A percentile compares a stretch with the other conserved stretches of the same genome.
These are phyloP conservation scores for Nylanderia fulva DNA, from an alignment of 1,140 invertebrate genomes.

Conservation along the genomic window DNA sequence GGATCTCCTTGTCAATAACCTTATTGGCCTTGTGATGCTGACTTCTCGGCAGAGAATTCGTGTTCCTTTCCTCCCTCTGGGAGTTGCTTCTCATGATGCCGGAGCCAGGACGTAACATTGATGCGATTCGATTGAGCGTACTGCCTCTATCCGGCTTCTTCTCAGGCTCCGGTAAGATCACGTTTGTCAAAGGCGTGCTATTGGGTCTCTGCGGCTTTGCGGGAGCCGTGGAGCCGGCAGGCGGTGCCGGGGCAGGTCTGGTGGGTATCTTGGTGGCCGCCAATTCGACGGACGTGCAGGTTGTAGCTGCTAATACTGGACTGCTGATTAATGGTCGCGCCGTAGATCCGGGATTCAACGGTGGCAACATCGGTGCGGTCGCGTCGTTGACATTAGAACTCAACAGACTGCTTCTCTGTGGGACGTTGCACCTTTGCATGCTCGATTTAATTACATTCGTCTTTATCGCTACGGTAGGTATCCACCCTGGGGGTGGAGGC, in stretches of 20 bases:
- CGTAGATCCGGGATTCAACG: slow-evolving; percentile 86
- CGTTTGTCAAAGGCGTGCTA: slow-evolving; percentile 71
- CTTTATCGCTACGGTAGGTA: slow-evolving; percentile 83
- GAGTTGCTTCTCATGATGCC: slow-evolving; percentile 85
- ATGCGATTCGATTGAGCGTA: slow-evolving; percentile 91
- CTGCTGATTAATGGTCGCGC: slow-evolving; percentile 92
- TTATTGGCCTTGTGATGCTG: slow-evolving; percentile 88
- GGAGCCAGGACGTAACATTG: slow-evolving; percentile 90
- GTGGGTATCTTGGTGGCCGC: slow-evolving; percentile 85
- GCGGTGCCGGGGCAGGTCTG: slow-evolving; percentile 65
- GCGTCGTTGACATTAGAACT: slow-evolving; percentile 81
- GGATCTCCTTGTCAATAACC: slow-evolving; percentile 89
- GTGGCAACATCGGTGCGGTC: slow-evolving; percentile 87
- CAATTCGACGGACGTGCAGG: slow-evolving; percentile 91
- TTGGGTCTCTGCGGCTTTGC: slow-evolving; percentile 74
- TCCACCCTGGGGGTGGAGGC: slow-evolving; percentile 83
- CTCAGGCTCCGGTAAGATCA: slow-evolving; percentile 78
- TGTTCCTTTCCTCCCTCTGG: slow-evolving; percentile 84
- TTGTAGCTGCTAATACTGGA: slow-evolving; percentile 92
- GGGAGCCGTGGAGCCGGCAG: not conserved
- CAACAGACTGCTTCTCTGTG: slow-evolving; percentile 72
- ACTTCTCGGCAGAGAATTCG: slow-evolving; percentile 87
- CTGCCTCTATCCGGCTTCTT: slow-evolving; percentile 82
- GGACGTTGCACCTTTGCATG: slow-evolving; percentile 33
- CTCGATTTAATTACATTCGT: slow-evolving; percentile 77